These are phyloP conservation scores for Saguinus imperator DNA, from an alignment of 2,113 vertebrate genomes.

Conservation along the genomic window DNA sequence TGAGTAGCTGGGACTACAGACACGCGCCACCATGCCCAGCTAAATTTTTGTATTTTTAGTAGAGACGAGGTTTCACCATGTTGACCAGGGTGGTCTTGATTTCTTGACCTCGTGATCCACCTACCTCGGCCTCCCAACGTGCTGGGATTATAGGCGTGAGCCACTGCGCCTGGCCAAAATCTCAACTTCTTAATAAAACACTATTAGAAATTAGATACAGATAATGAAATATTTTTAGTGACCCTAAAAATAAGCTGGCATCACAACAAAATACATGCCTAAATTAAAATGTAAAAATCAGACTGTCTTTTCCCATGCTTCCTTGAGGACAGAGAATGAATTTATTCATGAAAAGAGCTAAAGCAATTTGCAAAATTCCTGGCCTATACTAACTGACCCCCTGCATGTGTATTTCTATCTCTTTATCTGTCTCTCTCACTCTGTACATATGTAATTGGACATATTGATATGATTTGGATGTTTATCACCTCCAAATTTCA, in stretches of 20 bases:
- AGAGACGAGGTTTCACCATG: no score
- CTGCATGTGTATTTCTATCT: not conserved
- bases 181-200: not conserved
- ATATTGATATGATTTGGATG: not conserved
- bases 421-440: not conserved
- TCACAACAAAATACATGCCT: not conserved
- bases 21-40: no score
- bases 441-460: not conserved
- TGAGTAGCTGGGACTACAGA: no score
- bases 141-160: no score
- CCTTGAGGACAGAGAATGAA: not conserved
- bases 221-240: conserved; percentile 24
- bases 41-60: no score
- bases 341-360: conserved; percentile 26
- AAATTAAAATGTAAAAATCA: conserved; percentile 29
- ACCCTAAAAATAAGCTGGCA: conserved; percentile 4
- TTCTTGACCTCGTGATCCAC: no score
- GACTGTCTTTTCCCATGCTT: not conserved
- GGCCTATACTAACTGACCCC: not conserved
- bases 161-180: not conserved
- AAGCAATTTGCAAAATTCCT: not conserved
- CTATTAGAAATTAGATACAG: not conserved
- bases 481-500: no score
- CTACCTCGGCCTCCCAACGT: no score
- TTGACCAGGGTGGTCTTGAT: no score